Percentiles rank a stretch among this genome's conserved stretches.
Evolutionary conservation across 2,113 vertebrate species (phyloP).

Genomic region (Polyodon spathula): DNA sequence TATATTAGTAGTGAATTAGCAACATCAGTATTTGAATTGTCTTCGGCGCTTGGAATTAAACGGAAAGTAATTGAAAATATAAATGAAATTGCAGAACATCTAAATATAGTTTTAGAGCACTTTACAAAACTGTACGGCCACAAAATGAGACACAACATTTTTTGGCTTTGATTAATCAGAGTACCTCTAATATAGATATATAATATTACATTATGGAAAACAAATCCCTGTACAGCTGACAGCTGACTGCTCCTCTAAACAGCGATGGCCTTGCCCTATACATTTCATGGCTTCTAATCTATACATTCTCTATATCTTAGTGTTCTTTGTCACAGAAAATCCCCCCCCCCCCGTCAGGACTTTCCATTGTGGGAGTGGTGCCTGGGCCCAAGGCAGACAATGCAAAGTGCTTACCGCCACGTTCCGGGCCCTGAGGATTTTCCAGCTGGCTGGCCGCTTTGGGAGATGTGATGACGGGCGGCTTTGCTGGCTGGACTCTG

Average conservation of each 20-base stretch:
- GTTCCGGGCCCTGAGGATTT: constrained; percentile 42
- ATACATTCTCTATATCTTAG: constrained; percentile 27
- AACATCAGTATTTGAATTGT: no score
- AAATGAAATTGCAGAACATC: constrained; percentile 19
- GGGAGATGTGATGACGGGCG: constrained; percentile 57
- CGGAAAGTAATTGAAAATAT: not conserved
- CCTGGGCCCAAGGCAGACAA: constrained; percentile 40
- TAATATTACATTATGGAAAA: no score
- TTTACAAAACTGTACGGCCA: no score
- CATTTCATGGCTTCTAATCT: constrained; percentile 34
- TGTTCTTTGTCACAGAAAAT: constrained; percentile 28
- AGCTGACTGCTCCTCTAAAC: no score
- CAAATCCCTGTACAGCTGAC: no score
- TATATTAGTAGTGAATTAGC: no score
- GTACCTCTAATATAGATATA: no score
- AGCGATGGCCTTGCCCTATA: constrained; percentile 31
- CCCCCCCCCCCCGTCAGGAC: constrained; percentile 51
- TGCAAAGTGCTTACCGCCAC: constrained; percentile 64
- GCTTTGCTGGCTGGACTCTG: constrained; percentile 57
- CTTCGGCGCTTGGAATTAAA: no score
- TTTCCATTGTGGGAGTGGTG: constrained; percentile 67
- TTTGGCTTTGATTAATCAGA: no score
- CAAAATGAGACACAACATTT: no score
- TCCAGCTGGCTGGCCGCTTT: constrained; percentile 47
- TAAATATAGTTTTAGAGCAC: constrained; percentile 32